Base-by-base conservation (phyloP, 2,797 vertebrate species). In the Falco concolor region DNA sequence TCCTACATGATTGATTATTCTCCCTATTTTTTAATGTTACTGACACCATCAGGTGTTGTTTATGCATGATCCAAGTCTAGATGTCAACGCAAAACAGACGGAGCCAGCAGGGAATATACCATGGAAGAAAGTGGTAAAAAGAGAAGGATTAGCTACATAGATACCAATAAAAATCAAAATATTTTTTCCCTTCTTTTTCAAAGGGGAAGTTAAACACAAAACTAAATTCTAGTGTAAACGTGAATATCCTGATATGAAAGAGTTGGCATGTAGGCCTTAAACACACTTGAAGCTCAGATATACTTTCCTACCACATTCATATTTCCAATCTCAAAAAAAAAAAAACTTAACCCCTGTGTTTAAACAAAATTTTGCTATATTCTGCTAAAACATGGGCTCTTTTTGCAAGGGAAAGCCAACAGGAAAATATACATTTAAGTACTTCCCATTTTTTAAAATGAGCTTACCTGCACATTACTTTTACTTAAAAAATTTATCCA, bases 1-100 rank as follows among this genome's bases (percentile, higher is more conserved):
- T n/a, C n/a, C n/a, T n/a, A n/a, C n/a, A n/a, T n/a, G n/a, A n/a
- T n/a, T n/a, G n/a, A n/a, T n/a, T n/a, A n/a, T n/a, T n/a, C n/a
- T n/a, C n/a, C n/a, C n/a, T n/a, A n/a, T n/a, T n/a, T n/a, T n/a
- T n/a, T n/a, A n/a, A n/a, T n/a, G n/a, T n/a, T n/a, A n/a, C 96
- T 94, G 97, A 97, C 89, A 97, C 93, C 72, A 76, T 97, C 97
- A 96, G 97, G 93, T 97, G 97, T 69, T 95, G 93, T 95, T 95
- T 96, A 90, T 69, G 6, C 54, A 34, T 30, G 82, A 93, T 84
- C 79, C 88, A 94, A 84, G 78, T 14, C 84, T 9, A 75, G 82
- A 95, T 90, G 94, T 95, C 94, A 94, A 63, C 42, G 34, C 91
- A 96, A 86, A 95, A 93, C 93, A 98, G 96, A 98, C 95, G 97